A percentile compares a stretch with the other conserved stretches of the same genome.
Conservation (phyloP, 1,140 invertebrate genomes). For the Asbolus verrucosus region DNA sequence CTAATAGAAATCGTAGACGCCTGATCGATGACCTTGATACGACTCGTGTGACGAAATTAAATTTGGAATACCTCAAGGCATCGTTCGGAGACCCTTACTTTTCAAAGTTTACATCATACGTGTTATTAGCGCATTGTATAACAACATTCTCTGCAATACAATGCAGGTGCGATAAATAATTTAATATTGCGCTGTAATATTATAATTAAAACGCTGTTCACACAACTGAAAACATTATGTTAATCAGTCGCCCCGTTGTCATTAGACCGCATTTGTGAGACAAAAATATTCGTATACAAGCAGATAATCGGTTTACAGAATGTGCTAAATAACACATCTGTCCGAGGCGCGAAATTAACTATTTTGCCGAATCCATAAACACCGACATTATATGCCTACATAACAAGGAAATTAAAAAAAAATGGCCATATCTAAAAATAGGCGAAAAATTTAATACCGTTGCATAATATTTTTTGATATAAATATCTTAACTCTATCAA, state of each 20-base stretch:
- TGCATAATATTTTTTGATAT: too few relatives aligned
- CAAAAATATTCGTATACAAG: background rate
- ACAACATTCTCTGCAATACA: too few relatives aligned
- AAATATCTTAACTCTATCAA: too few relatives aligned
- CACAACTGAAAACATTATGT: background rate
- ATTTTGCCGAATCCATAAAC: background rate
- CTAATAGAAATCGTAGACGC: conserved; percentile 8
- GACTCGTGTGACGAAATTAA: too few relatives aligned
- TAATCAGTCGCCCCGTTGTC: background rate
- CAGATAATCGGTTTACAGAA: background rate
- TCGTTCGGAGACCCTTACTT: background rate
- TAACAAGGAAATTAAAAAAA: too few relatives aligned
- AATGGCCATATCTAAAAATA: too few relatives aligned
- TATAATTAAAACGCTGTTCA: background rate
- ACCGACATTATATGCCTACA: background rate
- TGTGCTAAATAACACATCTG: background rate
- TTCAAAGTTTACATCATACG: too few relatives aligned
- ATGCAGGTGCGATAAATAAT: too few relatives aligned
- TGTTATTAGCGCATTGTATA: too few relatives aligned
- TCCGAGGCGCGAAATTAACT: background rate
- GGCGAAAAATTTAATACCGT: too few relatives aligned
- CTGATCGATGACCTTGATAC: background rate
- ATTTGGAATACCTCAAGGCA: conserved; percentile 17
- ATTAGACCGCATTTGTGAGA: too few relatives aligned
- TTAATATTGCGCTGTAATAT: conserved; percentile 14